These are phyloP conservation scores for Ichneumoninae sp. DNA, from an alignment of 2,888 invertebrate species.

Conservation along the genomic window DNA sequence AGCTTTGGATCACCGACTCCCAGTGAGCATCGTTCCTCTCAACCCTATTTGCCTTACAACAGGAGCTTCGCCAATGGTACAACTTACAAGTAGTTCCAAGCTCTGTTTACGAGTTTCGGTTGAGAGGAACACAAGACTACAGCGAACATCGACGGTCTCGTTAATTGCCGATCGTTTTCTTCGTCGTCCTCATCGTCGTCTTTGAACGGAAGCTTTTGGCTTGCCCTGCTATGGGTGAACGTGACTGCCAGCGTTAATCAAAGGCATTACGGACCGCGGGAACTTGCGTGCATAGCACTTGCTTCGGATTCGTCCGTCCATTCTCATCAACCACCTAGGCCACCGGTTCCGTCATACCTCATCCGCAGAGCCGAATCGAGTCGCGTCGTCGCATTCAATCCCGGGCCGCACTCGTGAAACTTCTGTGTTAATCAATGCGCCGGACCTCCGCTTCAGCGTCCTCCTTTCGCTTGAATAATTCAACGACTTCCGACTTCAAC, in stretches of 20 bases:
- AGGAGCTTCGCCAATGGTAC: not conserved
- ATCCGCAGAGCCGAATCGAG: constrained; percentile 9
- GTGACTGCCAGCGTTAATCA: constrained; percentile 42
- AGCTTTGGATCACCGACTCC: not conserved
- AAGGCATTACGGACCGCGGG: constrained; percentile 42
- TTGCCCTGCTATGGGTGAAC: not conserved
- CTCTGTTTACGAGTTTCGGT: not conserved
- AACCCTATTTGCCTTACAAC: constrained; percentile 27
- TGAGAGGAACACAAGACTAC: not conserved
- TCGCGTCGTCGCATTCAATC: constrained; percentile 44
- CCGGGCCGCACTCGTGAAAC: constrained; percentile 40
- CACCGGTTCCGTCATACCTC: not conserved
- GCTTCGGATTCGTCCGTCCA: constrained; percentile 14
- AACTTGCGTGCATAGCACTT: constrained; percentile 21
- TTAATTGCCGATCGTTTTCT: not conserved
- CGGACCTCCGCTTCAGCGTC: constrained; percentile 56
- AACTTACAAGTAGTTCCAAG: constrained; percentile 10
- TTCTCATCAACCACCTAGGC: constrained; percentile 16
- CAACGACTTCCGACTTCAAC: constrained; percentile 55
- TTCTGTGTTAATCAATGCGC: constrained; percentile 60
- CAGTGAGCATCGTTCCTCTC: constrained; percentile 3
- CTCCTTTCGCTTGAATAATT: constrained; percentile 61
- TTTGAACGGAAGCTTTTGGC: constrained; percentile 35
- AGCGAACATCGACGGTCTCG: constrained; percentile 22
- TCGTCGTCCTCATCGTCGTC: constrained; percentile 26